Evolutionary conservation across 2,113 vertebrate species (phyloP).

Genomic region (Anarhynchus alexandrinus): DNA sequence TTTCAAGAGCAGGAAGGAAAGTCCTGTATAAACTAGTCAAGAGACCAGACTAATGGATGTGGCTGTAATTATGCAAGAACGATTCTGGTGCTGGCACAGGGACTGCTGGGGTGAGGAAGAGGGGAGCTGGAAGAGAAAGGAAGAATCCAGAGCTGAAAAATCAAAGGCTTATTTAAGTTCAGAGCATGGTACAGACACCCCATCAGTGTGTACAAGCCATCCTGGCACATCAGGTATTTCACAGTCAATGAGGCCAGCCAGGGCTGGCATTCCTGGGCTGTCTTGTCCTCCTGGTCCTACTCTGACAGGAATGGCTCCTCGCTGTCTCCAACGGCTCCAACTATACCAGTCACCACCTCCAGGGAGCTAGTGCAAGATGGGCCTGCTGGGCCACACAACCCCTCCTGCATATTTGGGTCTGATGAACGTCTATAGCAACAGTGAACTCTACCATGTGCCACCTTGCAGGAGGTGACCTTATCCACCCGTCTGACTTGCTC

Average conservation of each 20-base stretch:
- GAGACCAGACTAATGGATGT: not conserved
- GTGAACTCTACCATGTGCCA: not conserved
- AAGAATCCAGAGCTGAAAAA: not conserved
- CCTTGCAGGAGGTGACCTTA: not conserved
- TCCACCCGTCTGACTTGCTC: not conserved
- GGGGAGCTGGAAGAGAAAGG: not conserved
- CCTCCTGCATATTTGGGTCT: not conserved
- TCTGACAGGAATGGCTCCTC: not conserved
- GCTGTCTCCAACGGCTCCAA: not conserved
- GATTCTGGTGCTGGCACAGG: not conserved
- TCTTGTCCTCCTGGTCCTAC: not conserved
- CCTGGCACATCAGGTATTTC: not conserved
- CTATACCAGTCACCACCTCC: not conserved
- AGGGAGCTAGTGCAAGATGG: not conserved
- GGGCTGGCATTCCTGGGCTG: not conserved
- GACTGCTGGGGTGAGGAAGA: not conserved
- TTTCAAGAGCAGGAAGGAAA: not conserved
- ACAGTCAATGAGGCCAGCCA: rapidly evolving
- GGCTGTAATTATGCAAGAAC: not conserved
- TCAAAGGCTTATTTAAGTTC: not conserved
- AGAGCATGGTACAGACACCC: not conserved
- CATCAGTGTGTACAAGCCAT: not conserved
- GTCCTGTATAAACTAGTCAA: not conserved
- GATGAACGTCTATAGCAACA: not conserved
- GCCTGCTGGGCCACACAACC: not conserved